phyloP scores from a whole-genome alignment of 2,113 vertebrate genomes.

The Lichenostomus cassidix region DNA sequence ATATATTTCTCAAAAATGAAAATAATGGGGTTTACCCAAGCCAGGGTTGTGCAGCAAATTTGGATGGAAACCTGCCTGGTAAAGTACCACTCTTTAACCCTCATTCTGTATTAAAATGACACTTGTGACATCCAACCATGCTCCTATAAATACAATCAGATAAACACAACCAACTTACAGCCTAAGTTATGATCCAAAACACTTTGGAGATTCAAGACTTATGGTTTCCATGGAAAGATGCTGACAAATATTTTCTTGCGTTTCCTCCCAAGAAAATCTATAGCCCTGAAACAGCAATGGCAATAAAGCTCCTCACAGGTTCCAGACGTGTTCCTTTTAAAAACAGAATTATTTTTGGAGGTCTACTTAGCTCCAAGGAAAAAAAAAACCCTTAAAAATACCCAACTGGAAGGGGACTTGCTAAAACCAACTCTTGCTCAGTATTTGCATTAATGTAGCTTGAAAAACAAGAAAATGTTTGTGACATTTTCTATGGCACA shows the following conservation, averaged over 20 bases:
- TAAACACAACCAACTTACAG: neutral
- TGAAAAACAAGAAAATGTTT: neutral
- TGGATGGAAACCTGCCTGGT: neutral
- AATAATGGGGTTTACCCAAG: neutral
- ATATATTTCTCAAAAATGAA: neutral
- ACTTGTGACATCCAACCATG: fast-evolving
- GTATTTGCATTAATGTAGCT: neutral
- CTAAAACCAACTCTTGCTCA: neutral
- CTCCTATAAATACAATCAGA: neutral
- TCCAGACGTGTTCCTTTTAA: fast-evolving
- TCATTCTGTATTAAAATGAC: neutral
- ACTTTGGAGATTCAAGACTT: neutral
- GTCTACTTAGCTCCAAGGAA: neutral
- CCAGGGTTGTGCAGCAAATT: neutral
- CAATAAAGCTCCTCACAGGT: neutral
- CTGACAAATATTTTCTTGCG: neutral
- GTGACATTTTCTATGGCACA: neutral
- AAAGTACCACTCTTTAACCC: neutral
- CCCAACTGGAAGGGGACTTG: neutral
- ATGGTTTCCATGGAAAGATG: neutral
- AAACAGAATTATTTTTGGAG: neutral
- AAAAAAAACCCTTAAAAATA: neutral
- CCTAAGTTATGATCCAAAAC: neutral
- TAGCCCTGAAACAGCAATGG: neutral
- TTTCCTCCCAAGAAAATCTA: neutral